phyloP scores from a whole-genome alignment of 2,113 vertebrate genomes.

The Sceloporus undulatus region DNA sequence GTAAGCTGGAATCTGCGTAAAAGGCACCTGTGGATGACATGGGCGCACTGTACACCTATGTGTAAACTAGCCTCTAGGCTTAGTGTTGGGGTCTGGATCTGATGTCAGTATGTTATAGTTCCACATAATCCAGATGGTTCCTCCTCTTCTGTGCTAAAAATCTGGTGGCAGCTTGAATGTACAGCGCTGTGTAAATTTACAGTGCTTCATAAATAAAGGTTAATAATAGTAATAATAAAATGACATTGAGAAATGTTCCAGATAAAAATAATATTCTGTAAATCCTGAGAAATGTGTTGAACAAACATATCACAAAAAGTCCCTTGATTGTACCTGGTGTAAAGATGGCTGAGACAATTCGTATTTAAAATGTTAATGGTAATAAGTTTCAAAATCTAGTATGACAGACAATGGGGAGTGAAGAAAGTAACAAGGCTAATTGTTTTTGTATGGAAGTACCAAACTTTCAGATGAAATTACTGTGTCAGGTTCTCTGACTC shows the following conservation, averaged over 20 bases:
- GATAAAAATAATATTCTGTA: neutral
- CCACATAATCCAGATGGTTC: neutral
- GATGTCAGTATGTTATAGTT: neutral
- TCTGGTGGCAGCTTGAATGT: neutral
- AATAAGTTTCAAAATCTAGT: neutral
- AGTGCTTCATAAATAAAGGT: too few species aligned
- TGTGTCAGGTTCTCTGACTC: constrained; percentile 34
- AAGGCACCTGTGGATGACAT: too few species aligned
- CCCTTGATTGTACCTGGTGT: neutral
- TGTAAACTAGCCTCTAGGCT: too few species aligned
- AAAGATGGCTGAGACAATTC: neutral
- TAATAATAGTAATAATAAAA: neutral
- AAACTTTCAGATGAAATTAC: constrained; percentile 15
- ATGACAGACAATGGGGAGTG: neutral
- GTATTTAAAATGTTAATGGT: neutral
- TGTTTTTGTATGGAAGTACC: neutral
- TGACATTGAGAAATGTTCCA: too few species aligned
- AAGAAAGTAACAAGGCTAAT: neutral
- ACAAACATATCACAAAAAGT: neutral
- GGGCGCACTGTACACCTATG: too few species aligned
- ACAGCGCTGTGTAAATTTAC: neutral
- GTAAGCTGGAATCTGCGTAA: too few species aligned
- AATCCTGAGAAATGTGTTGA: neutral
- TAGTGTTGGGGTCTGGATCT: neutral
- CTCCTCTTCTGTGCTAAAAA: neutral